phyloP scores from a whole-genome alignment of 2,113 vertebrate species.

The Seriola aureovittata region DNA sequence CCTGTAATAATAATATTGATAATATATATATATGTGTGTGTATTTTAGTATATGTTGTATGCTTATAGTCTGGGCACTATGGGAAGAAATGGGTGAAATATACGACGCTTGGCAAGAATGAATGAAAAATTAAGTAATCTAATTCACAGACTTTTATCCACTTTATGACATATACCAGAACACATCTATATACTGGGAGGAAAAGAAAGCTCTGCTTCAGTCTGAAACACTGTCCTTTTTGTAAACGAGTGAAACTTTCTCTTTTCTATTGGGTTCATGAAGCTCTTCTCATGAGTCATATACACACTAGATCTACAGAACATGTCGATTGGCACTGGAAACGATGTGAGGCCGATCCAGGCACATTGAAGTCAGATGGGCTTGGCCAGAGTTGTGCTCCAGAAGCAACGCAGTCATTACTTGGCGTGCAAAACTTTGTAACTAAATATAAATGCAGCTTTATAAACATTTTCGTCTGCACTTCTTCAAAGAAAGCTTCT shows the following conservation, averaged over 20 bases:
- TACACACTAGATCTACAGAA: conserved; percentile 14
- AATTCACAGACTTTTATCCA: no score
- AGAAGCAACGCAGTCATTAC: background rate
- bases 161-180: background rate
- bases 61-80: background rate
- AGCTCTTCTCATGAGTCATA: no score
- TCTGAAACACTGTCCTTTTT: no score
- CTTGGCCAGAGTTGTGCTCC: background rate
- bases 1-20: background rate
- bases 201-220: background rate
- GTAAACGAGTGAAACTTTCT: background rate
- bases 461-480: background rate
- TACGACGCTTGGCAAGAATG: no score
- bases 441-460: conserved; percentile 32
- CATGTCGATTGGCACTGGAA: rapidly evolving
- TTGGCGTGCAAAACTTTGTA: conserved; percentile 1
- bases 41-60: background rate
- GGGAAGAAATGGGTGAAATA: no score
- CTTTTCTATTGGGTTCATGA: background rate
- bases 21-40: no score
- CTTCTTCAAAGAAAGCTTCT: conserved; percentile 21
- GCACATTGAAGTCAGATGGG: background rate
- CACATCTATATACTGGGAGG: background rate
- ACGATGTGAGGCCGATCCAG: background rate
- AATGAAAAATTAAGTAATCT: no score